Percentiles rank a stretch among this genome's conserved stretches.
These are phyloP conservation scores for Stichopus chloronotus DNA, from an alignment of 35 echinoderm and acorn worm species.

Conservation along the genomic window DNA sequence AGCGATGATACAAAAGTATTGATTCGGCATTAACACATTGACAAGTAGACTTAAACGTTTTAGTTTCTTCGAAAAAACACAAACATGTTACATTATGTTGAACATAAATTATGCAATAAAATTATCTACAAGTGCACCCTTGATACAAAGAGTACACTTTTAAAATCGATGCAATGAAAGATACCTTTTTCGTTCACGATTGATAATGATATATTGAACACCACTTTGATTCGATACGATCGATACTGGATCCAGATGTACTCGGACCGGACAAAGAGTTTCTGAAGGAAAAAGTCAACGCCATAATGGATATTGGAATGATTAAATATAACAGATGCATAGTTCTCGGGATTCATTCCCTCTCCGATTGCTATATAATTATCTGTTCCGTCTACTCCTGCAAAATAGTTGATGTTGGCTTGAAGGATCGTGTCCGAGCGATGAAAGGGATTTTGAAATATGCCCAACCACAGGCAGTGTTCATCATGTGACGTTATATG, in stretches of 20 bases:
- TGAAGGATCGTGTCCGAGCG: neutral
- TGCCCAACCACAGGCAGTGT: neutral
- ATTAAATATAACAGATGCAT: neutral
- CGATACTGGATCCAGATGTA: conserved; percentile 13
- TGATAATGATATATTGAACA: neutral
- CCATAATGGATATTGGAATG: conserved; percentile 24
- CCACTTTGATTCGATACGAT: neutral
- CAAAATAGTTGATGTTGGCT: neutral
- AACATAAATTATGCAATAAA: too few species aligned
- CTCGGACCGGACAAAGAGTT: neutral
- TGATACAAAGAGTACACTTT: too few species aligned
- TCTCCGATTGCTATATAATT: conserved; percentile 16
- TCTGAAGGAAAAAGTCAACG: conserved; percentile 26
- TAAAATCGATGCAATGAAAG: too few species aligned
- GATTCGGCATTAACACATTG: too few species aligned
- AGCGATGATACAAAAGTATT: too few species aligned
- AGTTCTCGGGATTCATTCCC: neutral
- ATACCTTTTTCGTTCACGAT: neutral
- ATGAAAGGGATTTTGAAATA: neutral
- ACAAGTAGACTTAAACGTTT: too few species aligned
- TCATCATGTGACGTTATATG: neutral
- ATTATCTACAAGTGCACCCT: too few species aligned
- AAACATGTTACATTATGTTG: too few species aligned
- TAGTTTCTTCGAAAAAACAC: too few species aligned
- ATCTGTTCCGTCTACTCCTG: conserved; percentile 11